A percentile compares a stretch with the other conserved stretches of the same genome.
These are phyloP conservation scores for Bombus confusus DNA, from an alignment of 1,140 invertebrate genomes.

Conservation along the genomic window DNA sequence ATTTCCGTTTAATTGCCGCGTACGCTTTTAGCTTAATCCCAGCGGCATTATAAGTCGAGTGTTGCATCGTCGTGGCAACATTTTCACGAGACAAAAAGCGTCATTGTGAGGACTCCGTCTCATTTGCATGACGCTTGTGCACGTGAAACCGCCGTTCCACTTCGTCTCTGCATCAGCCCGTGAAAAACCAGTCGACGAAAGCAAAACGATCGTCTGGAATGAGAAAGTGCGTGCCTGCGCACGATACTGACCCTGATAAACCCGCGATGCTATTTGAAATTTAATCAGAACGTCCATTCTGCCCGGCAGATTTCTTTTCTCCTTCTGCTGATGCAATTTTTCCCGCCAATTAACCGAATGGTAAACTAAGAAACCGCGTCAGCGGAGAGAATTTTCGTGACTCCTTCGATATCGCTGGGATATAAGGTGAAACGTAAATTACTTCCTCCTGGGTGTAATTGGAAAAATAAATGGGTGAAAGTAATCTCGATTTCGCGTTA, in stretches of 20 bases:
- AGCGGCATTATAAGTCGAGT: too few relatives aligned
- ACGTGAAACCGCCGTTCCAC: not conserved
- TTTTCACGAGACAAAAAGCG: not conserved
- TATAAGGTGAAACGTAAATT: not conserved
- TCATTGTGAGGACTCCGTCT: not conserved
- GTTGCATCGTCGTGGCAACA: not conserved
- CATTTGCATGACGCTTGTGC: conserved; percentile 13
- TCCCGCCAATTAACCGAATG: not conserved
- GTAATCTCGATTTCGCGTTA: conserved; percentile 14
- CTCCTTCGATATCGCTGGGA: not conserved
- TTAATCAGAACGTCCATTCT: conserved; percentile 11
- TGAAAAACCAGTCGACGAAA: conserved; percentile 15
- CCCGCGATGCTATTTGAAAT: conserved; percentile 21
- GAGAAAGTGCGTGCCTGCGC: conserved; percentile 42
- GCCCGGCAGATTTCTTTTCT: not conserved
- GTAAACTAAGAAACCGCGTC: too few relatives aligned
- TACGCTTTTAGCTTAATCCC: not conserved
- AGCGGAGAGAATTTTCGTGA: not conserved
- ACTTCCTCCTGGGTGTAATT: not conserved
- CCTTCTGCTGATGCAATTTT: not conserved
- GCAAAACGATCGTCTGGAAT: conserved; percentile 27
- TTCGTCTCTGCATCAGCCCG: not conserved
- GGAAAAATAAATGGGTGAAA: conserved; percentile 11
- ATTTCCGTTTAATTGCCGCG: not conserved
- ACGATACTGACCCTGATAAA: conserved; percentile 36